Evolutionary conservation across 2,888 invertebrate species (phyloP).

Genomic region (Sericinus montela): DNA sequence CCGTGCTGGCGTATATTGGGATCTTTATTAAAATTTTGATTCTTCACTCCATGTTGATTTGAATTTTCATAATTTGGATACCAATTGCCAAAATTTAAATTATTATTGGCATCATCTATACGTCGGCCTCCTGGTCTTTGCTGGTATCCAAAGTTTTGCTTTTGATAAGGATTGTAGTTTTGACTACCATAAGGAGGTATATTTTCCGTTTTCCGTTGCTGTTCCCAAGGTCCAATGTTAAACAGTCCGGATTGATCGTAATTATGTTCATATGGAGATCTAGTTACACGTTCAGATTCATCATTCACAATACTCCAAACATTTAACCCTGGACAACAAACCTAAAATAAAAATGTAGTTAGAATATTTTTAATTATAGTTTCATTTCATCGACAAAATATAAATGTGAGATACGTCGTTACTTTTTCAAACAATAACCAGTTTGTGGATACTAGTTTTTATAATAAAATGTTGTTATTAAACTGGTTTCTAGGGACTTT

Average conservation of each 20-base stretch:
- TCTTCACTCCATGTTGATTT: neutral
- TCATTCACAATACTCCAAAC: slow-evolving; percentile 3
- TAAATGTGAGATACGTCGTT: too few species aligned
- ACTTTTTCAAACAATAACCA: too few species aligned
- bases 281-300: neutral
- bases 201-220: neutral
- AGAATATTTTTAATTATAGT: too few species aligned
- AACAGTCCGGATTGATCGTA: neutral
- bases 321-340: slow-evolving; percentile 11
- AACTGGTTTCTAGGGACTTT: neutral
- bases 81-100: neutral
- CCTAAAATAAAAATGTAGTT: neutral
- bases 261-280: neutral
- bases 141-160: neutral
- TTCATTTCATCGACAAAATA: too few species aligned
- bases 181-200: neutral
- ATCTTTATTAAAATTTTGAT: neutral
- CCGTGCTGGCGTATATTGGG: neutral
- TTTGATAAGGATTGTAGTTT: neutral
- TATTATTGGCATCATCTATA: neutral
- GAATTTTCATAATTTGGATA: neutral
- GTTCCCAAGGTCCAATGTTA: neutral
- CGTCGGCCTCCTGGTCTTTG: neutral
- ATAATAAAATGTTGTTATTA: too few species aligned
- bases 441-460: too few species aligned